Evolutionary conservation across 2,888 invertebrate genomes (phyloP).

Genomic region (Xestoiulus laeticollis): DNA sequence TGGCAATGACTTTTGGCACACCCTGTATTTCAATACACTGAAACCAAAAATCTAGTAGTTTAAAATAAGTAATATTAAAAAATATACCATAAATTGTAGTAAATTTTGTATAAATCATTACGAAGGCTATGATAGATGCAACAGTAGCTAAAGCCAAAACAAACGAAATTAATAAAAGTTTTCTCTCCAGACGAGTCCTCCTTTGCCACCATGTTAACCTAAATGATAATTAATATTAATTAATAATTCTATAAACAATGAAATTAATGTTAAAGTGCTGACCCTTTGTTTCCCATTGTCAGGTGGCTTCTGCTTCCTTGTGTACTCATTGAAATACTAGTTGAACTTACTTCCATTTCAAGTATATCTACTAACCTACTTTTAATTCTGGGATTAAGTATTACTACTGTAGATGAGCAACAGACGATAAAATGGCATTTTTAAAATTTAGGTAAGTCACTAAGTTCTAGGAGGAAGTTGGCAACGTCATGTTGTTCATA

Average conservation of each 20-base stretch:
- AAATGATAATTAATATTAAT: not conserved
- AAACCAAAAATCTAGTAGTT: too few species aligned
- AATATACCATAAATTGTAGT: not conserved
- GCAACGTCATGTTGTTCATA: not conserved
- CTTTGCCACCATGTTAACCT: constrained; percentile 50
- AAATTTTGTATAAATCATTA: not conserved
- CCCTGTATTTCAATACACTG: too few species aligned
- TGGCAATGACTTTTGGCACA: too few species aligned
- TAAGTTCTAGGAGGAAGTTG: not conserved
- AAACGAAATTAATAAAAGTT: not conserved
- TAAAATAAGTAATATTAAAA: not conserved
- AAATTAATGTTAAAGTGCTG: not conserved
- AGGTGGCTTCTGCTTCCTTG: not conserved
- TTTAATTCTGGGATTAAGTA: not conserved
- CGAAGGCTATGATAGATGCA: not conserved
- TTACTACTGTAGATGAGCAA: not conserved
- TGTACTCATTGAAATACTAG: not conserved
- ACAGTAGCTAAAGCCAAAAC: not conserved
- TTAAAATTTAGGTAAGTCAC: not conserved
- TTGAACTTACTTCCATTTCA: not conserved
- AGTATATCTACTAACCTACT: not conserved
- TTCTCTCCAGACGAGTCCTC: constrained; percentile 47
- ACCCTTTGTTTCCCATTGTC: not conserved
- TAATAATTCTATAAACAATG: not conserved
- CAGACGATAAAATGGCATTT: not conserved